A percentile compares a stretch with the other conserved stretches of the same genome.
Evolutionary conservation across 2,888 invertebrate species (phyloP).

Genomic region (Atrina japonica): DNA sequence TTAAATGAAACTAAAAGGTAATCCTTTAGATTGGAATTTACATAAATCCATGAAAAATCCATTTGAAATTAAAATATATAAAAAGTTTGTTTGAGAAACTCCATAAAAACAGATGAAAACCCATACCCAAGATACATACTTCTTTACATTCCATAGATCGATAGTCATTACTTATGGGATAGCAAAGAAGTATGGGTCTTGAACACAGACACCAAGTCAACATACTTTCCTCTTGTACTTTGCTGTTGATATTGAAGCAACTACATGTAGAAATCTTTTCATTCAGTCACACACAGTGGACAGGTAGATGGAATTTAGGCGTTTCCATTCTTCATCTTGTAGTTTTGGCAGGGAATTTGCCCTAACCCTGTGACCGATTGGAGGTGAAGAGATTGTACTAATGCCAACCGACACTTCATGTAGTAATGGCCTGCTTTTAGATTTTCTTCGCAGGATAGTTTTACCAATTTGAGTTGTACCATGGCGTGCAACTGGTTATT

Average conservation of each 20-base stretch:
- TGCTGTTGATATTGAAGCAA: not conserved
- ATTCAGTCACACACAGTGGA: not conserved
- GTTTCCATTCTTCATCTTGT: constrained; percentile 3
- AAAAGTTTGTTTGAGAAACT: constrained; percentile 12
- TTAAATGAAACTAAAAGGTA: no score
- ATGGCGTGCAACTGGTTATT: constrained; percentile 62
- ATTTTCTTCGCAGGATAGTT: no score
- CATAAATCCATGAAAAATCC: constrained; percentile 13
- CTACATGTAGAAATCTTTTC: not conserved
- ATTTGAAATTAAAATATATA: constrained; percentile 17
- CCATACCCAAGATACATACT: constrained; percentile 84
- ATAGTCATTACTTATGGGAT: constrained; percentile 88
- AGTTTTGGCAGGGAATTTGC: constrained; percentile 27
- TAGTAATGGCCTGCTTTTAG: no score
- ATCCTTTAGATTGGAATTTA: no score
- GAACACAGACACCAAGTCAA: constrained; percentile 75
- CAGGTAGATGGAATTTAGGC: constrained; percentile 2
- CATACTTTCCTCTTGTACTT: constrained; percentile 13
- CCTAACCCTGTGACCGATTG: constrained; percentile 25
- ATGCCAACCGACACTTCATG: constrained; percentile 33
- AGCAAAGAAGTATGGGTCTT: constrained; percentile 97
- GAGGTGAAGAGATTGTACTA: constrained; percentile 28
- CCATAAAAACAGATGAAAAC: constrained; percentile 8
- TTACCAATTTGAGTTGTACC: constrained; percentile 75
- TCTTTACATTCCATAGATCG: constrained; percentile 98